Evolutionary conservation across 2,797 vertebrate genomes (phyloP).

Genomic region (Trichosurus vulpecula): DNA sequence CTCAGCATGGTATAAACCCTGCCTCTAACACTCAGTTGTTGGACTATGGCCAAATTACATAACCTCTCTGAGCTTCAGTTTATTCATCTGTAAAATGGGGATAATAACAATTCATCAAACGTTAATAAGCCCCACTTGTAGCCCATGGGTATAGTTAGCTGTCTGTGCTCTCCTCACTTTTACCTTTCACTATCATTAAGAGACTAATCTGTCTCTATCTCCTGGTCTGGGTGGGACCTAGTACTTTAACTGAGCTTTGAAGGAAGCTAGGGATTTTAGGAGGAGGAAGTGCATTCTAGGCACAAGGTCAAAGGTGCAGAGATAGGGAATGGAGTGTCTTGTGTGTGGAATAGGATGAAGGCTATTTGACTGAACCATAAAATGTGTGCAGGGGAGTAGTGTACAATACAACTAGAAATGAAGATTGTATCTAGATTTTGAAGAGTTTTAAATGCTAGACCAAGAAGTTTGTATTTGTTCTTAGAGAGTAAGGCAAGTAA

Average conservation of each 20-base stretch:
- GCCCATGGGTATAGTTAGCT: not conserved
- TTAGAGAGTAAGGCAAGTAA: not conserved
- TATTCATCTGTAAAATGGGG: not conserved
- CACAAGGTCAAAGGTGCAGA: not conserved
- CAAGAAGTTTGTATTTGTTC: not conserved
- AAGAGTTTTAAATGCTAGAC: not conserved
- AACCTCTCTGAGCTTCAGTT: not conserved
- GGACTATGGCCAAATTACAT: not conserved
- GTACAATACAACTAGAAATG: not conserved
- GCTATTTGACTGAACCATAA: not conserved
- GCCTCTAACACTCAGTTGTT: not conserved
- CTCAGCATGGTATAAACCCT: not conserved
- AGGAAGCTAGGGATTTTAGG: not conserved
- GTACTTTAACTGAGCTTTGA: not conserved
- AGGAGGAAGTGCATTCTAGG: not conserved
- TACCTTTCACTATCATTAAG: not conserved
- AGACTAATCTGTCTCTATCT: not conserved
- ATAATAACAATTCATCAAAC: not conserved
- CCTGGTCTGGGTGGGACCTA: not conserved
- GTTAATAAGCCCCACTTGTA: not conserved
- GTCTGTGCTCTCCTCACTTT: not conserved
- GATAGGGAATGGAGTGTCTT: not conserved
- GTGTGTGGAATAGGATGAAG: not conserved
- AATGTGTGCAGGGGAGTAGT: not conserved
- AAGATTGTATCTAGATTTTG: not conserved